phyloP scores from a whole-genome alignment of 2,113 vertebrate genomes.

The Urocynchramus pylzowi region DNA sequence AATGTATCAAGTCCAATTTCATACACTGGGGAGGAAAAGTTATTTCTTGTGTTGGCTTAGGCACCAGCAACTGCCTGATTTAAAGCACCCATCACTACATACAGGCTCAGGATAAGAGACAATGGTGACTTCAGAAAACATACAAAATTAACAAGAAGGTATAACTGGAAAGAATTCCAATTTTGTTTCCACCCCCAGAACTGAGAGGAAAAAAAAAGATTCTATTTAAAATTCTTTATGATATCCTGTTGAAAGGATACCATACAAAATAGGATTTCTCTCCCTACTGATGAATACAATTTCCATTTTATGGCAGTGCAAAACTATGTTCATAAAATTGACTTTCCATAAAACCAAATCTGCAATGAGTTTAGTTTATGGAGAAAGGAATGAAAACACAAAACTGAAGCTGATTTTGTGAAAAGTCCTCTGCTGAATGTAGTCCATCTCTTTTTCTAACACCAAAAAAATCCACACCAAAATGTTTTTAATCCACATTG shows the following conservation, averaged over 20 bases:
- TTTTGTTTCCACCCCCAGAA: background rate
- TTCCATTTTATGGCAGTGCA: background rate
- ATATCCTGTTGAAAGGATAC: background rate
- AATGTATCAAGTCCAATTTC: background rate
- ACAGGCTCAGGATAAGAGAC: background rate
- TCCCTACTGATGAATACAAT: background rate
- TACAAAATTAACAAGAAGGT: background rate
- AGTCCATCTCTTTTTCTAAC: background rate
- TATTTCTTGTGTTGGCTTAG: background rate
- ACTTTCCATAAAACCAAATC: background rate
- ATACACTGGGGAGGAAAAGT: background rate
- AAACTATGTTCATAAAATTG: background rate
- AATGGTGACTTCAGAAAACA: background rate
- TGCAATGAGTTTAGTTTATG: background rate
- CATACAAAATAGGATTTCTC: too few relatives aligned
- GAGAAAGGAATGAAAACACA: background rate
- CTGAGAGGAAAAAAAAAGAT: fast-evolving
- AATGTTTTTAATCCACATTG: background rate
- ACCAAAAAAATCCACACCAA: background rate
- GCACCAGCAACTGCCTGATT: background rate
- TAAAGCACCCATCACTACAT: background rate
- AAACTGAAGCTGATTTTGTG: background rate
- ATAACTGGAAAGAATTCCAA: background rate
- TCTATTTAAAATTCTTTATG: background rate
- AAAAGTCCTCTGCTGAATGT: background rate